Evolutionary conservation across 2,113 vertebrate species (phyloP).

Genomic region (Drymodes brunneopygia): DNA sequence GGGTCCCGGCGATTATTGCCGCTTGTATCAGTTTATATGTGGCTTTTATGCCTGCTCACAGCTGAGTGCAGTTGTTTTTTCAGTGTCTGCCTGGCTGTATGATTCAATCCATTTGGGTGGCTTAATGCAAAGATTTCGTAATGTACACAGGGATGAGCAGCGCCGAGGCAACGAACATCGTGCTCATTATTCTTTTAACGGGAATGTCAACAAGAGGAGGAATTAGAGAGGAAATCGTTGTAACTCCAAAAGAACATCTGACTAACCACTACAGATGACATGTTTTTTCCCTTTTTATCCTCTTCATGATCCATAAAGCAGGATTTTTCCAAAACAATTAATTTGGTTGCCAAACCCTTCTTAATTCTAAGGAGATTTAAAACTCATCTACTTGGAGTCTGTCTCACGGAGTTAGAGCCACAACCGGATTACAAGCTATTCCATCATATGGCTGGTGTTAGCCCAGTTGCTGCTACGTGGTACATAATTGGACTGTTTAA

Average conservation of each 20-base stretch:
- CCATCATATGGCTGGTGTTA: slow-evolving; percentile 64
- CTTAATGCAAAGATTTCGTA: slow-evolving; percentile 52
- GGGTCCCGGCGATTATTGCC: neutral
- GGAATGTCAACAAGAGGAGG: slow-evolving; percentile 60
- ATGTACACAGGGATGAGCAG: slow-evolving; percentile 46
- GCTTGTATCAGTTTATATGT: neutral
- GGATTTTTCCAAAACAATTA: slow-evolving; percentile 72
- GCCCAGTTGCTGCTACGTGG: slow-evolving; percentile 23
- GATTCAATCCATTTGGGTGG: slow-evolving; percentile 14
- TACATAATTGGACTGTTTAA: slow-evolving; percentile 51
- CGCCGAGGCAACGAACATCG: neutral
- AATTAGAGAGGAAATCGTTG: slow-evolving; percentile 65
- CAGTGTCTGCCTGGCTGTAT: neutral
- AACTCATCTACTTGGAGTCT: slow-evolving; percentile 67
- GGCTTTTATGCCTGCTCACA: neutral
- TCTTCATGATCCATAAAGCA: slow-evolving; percentile 54
- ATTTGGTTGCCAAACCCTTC: slow-evolving; percentile 68
- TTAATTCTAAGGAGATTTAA: slow-evolving; percentile 74
- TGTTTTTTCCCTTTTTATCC: slow-evolving; percentile 62
- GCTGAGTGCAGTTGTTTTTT: slow-evolving; percentile 36
- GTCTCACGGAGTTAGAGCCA: slow-evolving; percentile 43
- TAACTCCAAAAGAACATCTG: slow-evolving; percentile 71
- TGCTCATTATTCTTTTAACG: slow-evolving; percentile 66
- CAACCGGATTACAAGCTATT: slow-evolving; percentile 69
- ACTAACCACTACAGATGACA: slow-evolving; percentile 57